Evolutionary conservation across 2,797 vertebrate genomes (phyloP), one percentile per base, ranked within the genome.

Genomic region (Acrocephalus scirpaceus): DNA sequence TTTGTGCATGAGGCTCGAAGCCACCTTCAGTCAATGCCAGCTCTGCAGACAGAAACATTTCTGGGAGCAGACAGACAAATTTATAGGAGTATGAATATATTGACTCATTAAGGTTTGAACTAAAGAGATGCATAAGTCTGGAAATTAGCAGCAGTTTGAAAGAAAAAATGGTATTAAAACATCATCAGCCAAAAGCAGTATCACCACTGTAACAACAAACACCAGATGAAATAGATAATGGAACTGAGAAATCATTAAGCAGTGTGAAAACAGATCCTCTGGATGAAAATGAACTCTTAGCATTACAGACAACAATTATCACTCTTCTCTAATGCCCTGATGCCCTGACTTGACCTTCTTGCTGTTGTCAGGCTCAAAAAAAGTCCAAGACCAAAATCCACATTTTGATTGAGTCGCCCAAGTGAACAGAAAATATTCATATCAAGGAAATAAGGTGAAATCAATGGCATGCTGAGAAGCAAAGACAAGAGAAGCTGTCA

Each of bases 401-500:
- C n/a, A 76, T 93, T 50, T 93, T 79, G 60, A 96, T 93, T 90
- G 74, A 65, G 74, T 53, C 92, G 74, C 60, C 71, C 16, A 10
- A 88, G 71, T 77, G 60, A 88, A 83, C 10, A 87, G 67, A 71
- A 94, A 90, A 85, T 30, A 65, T 62, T 56, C 13, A 27, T 54
- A 38, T 34, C 67, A 79, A 76, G 56, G 74, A 87, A 92, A 74
- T 54, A 73, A 82, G 86, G 48, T 54, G 48, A 94, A 92, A 85
- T 48, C 61, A 71, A 54, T 27, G 29, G 45, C 70, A 70, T 16
- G 21, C 7, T 73, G 70, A 81, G 82, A 88, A 84, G n/a, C 45
- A 90, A 74, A 96, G 86, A 95, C 86, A 92, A 96, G 30, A 71
- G 38, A 76, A 90, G 80, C 71, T 71, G 92, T 93, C 66, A 94